Evolutionary conservation across 2,113 vertebrate species (phyloP).

Genomic region (Scalopus aquaticus): DNA sequence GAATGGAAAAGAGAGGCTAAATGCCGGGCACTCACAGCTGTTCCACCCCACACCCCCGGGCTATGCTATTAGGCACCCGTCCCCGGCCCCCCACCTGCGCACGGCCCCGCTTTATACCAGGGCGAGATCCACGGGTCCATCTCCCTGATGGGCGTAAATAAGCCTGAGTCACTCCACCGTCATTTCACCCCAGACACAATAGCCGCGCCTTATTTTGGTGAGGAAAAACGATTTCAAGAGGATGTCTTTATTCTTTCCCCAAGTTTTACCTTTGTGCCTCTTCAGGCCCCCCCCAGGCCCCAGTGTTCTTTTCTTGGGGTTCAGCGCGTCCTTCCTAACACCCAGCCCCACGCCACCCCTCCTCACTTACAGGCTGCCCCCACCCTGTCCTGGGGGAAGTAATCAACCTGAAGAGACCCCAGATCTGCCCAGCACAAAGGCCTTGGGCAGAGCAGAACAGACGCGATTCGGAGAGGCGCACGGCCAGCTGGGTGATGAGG

Average conservation of each 20-base stretch:
- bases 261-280: slow-evolving; percentile 18
- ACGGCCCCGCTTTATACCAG: slow-evolving; percentile 80
- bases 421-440: background rate
- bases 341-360: background rate
- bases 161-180: slow-evolving; percentile 70
- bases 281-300: background rate
- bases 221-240: slow-evolving; percentile 50
- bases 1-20: slow-evolving; percentile 87
- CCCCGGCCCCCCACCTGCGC: slow-evolving; percentile 61
- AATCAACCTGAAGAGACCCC: background rate
- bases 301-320: background rate
- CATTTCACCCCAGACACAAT: slow-evolving; percentile 71
- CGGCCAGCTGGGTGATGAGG: too few relatives aligned
- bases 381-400: background rate
- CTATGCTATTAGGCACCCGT: slow-evolving; percentile 82
- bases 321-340: background rate
- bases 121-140: slow-evolving; percentile 76
- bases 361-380: background rate
- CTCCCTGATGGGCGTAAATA: slow-evolving; percentile 78
- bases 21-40: slow-evolving; percentile 81
- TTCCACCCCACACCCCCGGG: slow-evolving; percentile 84
- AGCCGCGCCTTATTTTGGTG: background rate
- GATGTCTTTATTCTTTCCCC: slow-evolving; percentile 39
- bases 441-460: background rate
- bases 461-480: background rate